Evolutionary conservation across 2,888 invertebrate genomes (phyloP), one percentile per base, ranked within the genome.

Genomic region (Mimas tiliae): DNA sequence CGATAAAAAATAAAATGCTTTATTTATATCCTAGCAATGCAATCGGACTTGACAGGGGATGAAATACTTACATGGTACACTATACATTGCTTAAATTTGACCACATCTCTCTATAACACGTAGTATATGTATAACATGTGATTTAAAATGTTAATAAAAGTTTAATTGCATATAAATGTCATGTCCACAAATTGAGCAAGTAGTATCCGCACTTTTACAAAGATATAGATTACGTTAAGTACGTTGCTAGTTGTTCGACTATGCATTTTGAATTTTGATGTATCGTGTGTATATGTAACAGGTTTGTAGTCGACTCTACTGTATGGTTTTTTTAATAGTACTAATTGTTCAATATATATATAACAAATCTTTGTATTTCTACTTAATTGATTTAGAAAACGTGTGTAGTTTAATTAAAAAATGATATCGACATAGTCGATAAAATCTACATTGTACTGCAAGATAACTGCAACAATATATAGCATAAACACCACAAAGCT

Each of bases 151-250:
- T 0, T 38, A 58, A 19, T 4, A 38, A 42, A 19, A 58, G 6
- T 1, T 38, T 58, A 21, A 6, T 52, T 6, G 1, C 27, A 42
- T 58, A 38, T 42, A 77, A 73, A 73, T 74, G 76, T 77, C 77
- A 66, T 77, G 78, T 71, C 55, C 19, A 19, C 42, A 42, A 19
- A 38, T 9, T 42, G 42, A 42, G 27, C 27, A 27, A 27, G 67
- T 82, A 81, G 77, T 72, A 71, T 82, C 82, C 77, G 72, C 79
- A 81, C 75, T 81, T 83, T 82, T 82, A 74, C 80, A 83, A 72
- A 71, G 68, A 58, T 63, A 83, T 72, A 71, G 68, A 58, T 63
- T 68, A 27, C 4, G 27, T 27, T 1, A 67, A 51, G 65, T 65
- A 63, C 66, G 68, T 72, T 68, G 69, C 66, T 69, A 68, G 38